Base-by-base conservation (phyloP, 2,113 vertebrate species). In the Pao palembangensis region DNA sequence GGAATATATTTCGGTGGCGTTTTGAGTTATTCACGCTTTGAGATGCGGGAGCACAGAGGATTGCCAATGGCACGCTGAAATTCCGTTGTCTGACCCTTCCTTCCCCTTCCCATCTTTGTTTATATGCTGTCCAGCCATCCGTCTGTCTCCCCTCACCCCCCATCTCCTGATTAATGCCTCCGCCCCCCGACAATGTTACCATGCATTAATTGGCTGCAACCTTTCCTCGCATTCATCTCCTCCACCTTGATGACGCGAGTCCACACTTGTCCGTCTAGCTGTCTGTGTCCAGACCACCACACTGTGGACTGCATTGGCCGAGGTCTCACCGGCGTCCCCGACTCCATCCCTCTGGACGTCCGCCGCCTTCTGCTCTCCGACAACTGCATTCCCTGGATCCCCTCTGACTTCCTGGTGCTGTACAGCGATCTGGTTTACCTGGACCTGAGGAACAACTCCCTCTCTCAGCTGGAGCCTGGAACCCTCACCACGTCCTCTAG, bases 381-480 rank as follows among this genome's bases (percentile, higher is more conserved):
- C 82, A 97, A 97, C 89, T 92, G 90, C 88, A 96, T 97, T 61
- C 90, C 92, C 81, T 87, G 58, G 17, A 94, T 97, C 71, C 94
- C 95, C 2, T 91, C 90, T 1, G 95, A 96, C 86, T 95, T 97
- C 79, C 91, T 98, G 79, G 90, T 96, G 62, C 93, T 96, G 69
- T 94, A 96, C 72, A 93, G 92, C 20, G 95, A 98, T 66, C 90
- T 98, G 58, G 90, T 96, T 20, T 96, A 96, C 84, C 75, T 98
- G 88, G 94, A 98, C 88, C 91, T 96, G 76, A 87, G 93, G 76
- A 96, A 97, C 77, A 98, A 95, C 84, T 93, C 93, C 5, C 89
- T 96, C 59, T 91, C 91, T 51, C 80, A 85, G 51, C 87, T 98
- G 82, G 91, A 93, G 74, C 92, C 92, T 47, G 94, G 94, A 48